These are phyloP conservation scores for Festucalex cinctus DNA, from an alignment of 2,113 vertebrate genomes.

Conservation along the genomic window DNA sequence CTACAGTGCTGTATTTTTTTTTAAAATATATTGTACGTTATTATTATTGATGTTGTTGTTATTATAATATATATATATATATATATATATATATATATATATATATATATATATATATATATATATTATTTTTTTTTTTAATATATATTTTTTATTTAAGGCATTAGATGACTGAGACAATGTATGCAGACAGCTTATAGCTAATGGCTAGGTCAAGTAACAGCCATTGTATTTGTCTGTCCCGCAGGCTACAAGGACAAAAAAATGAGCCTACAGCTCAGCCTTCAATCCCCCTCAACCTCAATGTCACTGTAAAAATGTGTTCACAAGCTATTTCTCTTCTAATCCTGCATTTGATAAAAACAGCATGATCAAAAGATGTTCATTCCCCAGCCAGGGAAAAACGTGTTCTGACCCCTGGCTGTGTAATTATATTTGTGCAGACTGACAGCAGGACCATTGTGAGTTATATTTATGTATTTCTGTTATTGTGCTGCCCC, in stretches of 20 bases:
- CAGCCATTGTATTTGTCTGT: constrained; percentile 21
- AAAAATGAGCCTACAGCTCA: constrained; percentile 47
- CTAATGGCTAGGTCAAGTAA: constrained; percentile 43
- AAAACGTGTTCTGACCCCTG: neutral
- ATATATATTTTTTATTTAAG: constrained; percentile 14
- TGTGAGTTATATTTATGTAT: constrained; percentile 42
- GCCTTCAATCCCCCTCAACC: constrained; percentile 48
- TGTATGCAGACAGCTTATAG: constrained; percentile 44
- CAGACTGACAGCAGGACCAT: constrained; percentile 28
- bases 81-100: no score
- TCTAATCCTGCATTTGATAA: constrained; percentile 15
- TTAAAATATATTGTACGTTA: no score
- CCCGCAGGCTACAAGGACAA: constrained; percentile 53
- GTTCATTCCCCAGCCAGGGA: constrained; percentile 23
- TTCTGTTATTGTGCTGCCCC: constrained; percentile 45
- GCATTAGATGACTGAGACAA: constrained; percentile 34
- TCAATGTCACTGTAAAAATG: constrained; percentile 5
- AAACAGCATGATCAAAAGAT: constrained; percentile 27
- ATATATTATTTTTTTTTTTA: no score
- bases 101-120: no score
- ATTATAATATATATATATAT: no score
- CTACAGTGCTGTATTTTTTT: no score
- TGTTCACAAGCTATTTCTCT: constrained; percentile 23
- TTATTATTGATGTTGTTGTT: no score
- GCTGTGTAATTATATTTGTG: constrained; percentile 38